Base-by-base conservation (phyloP, 2,888 invertebrate species). In the Koerneria pararmatus region DNA sequence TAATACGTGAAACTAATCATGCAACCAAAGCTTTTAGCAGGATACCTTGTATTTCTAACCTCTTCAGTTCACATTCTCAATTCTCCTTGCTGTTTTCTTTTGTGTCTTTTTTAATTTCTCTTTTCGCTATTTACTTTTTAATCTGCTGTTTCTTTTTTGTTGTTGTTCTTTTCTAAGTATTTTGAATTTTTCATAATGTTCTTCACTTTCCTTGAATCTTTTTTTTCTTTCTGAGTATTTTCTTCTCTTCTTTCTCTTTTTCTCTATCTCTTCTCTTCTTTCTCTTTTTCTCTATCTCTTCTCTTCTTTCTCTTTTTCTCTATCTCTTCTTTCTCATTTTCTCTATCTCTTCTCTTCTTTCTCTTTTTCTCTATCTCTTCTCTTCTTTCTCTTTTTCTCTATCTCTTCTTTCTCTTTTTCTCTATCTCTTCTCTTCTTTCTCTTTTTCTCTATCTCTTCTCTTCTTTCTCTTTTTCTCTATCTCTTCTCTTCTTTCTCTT, bases 51-150 rank as follows among this genome's bases (percentile, higher is more conserved):
- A n/a, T n/a, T n/a, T n/a, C n/a, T n/a, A n/a, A n/a, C n/a, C n/a
- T n/a, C n/a, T n/a, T n/a, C n/a, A n/a, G n/a, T n/a, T n/a, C 29
- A 24, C 22, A 53, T 60, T 53, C 59, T 66, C 66, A 34, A 32
- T 1, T n/a, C 29, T 19, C 31, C 32, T 19, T 8, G 60, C 51
- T 53, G 53, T 19, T 29, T 29, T 35, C 46, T 34, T 48, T 22
- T 48, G n/a, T 27, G 49, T 60, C 53, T 61, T 46, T 49, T 48
- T 66, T 62, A 60, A 15, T 61, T 61, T 56, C n/a, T n/a, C n/a
- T n/a, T n/a, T n/a, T n/a, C n/a, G n/a, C n/a, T n/a, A n/a, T n/a
- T n/a, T n/a, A n/a, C n/a, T n/a, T n/a, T n/a, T n/a, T n/a, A n/a
- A n/a, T n/a, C n/a, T n/a, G n/a, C n/a, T n/a, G n/a, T n/a, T n/a